Evolutionary conservation across 2,888 invertebrate genomes (phyloP).

Genomic region (Drosophila multiciliata): DNA sequence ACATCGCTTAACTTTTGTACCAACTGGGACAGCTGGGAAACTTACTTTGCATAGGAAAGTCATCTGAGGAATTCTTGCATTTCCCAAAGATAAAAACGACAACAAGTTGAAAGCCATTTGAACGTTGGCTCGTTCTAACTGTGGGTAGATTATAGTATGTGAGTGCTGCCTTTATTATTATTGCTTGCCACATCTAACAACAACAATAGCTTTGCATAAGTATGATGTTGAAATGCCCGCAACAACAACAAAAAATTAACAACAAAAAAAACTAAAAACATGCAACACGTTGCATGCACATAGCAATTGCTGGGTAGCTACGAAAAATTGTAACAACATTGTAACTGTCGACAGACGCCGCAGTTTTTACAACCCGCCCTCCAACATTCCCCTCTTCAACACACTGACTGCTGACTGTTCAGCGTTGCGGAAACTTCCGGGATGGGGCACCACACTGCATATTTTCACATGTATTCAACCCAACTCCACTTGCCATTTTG

Average conservation of each 20-base stretch:
- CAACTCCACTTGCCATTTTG: constrained; percentile 29
- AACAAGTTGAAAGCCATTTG: constrained; percentile 39
- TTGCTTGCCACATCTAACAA: constrained; percentile 70
- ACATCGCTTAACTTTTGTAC: constrained; percentile 36
- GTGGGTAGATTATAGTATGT: constrained; percentile 22
- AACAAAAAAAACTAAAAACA: constrained; percentile 35
- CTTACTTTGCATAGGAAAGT: constrained; percentile 56
- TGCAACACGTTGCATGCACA: constrained; percentile 77
- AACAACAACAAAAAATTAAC: constrained; percentile 17
- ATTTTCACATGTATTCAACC: constrained; percentile 52
- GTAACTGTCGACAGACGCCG: constrained; percentile 62
- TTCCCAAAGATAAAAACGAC: constrained; percentile 51
- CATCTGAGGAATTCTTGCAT: constrained; percentile 60
- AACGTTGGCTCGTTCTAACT: constrained; percentile 13
- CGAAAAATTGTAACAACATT: constrained; percentile 67
- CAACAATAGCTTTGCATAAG: constrained; percentile 68
- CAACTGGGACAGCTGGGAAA: constrained; percentile 64
- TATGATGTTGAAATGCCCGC: constrained; percentile 62
- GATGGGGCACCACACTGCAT: constrained; percentile 42
- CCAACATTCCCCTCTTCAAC: too few species aligned
- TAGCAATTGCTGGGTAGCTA: constrained; percentile 49
- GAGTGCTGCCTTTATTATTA: constrained; percentile 48
- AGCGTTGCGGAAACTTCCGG: constrained; percentile 69
- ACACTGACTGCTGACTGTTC: constrained; percentile 29
- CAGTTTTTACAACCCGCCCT: constrained; percentile 40